phyloP scores from a whole-genome alignment of 53 echinoderm and acorn worm species.

The Stichopus horrens region DNA sequence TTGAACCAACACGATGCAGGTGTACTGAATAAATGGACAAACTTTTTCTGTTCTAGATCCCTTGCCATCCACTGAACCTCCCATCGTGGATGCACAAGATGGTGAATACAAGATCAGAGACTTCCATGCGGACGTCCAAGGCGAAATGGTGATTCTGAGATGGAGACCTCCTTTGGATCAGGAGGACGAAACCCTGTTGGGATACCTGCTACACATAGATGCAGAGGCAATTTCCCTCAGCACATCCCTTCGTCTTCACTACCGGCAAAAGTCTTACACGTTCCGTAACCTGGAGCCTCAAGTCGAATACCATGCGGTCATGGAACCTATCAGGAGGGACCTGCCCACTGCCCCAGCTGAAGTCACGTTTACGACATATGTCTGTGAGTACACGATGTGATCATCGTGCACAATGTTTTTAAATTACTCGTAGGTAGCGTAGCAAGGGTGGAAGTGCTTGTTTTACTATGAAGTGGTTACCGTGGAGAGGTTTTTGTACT shows the following conservation, averaged over 20 bases:
- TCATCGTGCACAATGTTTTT: not conserved
- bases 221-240: slow-evolving; percentile 27
- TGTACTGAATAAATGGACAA: not conserved
- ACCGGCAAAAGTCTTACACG: slow-evolving; percentile 25
- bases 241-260: slow-evolving; percentile 27
- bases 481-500: no score
- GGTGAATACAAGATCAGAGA: not conserved
- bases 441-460: not conserved
- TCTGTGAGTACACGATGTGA: not conserved
- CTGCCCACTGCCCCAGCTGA: not conserved
- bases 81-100: not conserved
- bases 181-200: slow-evolving; percentile 28
- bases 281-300: slow-evolving; percentile 36
- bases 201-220: slow-evolving; percentile 23
- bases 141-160: slow-evolving; percentile 12
- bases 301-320: not conserved
- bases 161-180: not conserved
- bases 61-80: not conserved
- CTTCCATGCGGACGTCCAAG: slow-evolving; percentile 22
- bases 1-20: no score
- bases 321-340: slow-evolving; percentile 37
- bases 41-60: not conserved
- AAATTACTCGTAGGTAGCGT: not conserved
- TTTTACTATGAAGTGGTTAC: not conserved
- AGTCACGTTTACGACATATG: slow-evolving; percentile 35